phyloP scores from a whole-genome alignment of 2,797 vertebrate species.

The Octomys mimax region DNA sequence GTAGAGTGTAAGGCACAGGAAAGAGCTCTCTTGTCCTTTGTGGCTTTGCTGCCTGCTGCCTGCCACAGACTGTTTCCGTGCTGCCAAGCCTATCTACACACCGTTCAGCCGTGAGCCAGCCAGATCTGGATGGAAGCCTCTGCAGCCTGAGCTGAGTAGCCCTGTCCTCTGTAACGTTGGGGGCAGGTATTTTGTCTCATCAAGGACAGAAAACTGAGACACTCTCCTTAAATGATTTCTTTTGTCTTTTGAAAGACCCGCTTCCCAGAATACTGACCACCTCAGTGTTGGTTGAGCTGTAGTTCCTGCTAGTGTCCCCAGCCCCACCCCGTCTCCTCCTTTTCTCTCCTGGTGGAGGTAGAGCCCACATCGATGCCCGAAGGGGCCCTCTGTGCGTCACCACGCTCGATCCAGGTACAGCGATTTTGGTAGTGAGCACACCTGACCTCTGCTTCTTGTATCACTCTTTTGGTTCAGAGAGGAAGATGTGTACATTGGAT shows the following conservation, averaged over 20 bases:
- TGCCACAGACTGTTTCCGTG: background rate
- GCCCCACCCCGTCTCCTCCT: background rate
- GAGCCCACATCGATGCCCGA: accelerated
- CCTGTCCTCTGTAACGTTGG: background rate
- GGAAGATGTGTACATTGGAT: conserved; percentile 95
- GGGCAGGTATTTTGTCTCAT: background rate
- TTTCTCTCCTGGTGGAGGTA: background rate
- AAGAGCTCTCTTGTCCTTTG: background rate
- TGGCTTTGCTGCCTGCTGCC: background rate
- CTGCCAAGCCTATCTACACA: background rate
- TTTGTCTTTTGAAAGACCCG: background rate
- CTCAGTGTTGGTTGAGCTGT: background rate
- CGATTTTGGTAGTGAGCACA: background rate
- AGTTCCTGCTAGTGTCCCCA: no score
- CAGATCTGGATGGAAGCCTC: background rate
- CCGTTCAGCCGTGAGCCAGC: background rate
- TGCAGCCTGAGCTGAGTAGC: background rate
- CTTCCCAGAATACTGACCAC: background rate
- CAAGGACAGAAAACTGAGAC: background rate
- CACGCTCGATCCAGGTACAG: background rate
- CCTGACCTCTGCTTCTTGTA: background rate
- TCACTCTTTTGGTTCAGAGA: conserved; percentile 88
- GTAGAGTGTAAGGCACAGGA: background rate
- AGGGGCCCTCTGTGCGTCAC: background rate
- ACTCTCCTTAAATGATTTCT: background rate